phyloP scores from a whole-genome alignment of 1,140 invertebrate species.

The Drosophila serrata region DNA sequence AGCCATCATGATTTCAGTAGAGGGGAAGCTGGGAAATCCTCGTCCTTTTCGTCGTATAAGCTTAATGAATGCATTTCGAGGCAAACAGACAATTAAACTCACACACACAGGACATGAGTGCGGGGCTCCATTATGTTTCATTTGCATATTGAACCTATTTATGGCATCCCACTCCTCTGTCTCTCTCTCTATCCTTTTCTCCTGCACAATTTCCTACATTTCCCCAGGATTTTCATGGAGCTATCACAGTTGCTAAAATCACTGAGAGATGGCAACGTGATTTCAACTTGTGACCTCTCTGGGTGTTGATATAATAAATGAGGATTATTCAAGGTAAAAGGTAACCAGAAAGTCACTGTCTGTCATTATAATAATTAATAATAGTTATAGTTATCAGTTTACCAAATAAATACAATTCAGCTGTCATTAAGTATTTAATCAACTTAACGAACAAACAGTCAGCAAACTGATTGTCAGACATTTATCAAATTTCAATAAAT shows the following conservation, averaged over 20 bases:
- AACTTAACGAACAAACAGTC: not conserved
- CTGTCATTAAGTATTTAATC: conserved; percentile 3
- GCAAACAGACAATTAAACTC: conserved; percentile 61
- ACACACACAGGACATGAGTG: conserved; percentile 32
- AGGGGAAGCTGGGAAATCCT: too few species aligned
- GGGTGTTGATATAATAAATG: not conserved
- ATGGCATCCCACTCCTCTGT: conserved; percentile 34
- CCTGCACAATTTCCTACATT: conserved; percentile 8
- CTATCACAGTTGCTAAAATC: conserved; percentile 3
- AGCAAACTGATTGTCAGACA: not conserved
- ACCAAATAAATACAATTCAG: not conserved
- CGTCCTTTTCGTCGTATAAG: conserved; percentile 33
- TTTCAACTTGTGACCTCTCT: not conserved
- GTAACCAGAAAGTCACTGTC: not conserved
- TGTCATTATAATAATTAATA: not conserved
- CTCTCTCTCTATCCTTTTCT: not conserved
- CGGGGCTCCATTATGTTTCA: conserved; percentile 56
- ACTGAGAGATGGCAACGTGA: conserved; percentile 39
- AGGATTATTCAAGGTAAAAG: not conserved
- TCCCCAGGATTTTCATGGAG: conserved; percentile 26
- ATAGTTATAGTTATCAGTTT: not conserved
- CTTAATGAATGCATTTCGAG: conserved; percentile 61
- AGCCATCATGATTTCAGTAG: not conserved
- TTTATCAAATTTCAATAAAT: not conserved
- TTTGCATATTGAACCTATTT: conserved; percentile 68